Evolutionary conservation across 2,888 invertebrate genomes (phyloP).

Genomic region (Drosophila borealis): DNA sequence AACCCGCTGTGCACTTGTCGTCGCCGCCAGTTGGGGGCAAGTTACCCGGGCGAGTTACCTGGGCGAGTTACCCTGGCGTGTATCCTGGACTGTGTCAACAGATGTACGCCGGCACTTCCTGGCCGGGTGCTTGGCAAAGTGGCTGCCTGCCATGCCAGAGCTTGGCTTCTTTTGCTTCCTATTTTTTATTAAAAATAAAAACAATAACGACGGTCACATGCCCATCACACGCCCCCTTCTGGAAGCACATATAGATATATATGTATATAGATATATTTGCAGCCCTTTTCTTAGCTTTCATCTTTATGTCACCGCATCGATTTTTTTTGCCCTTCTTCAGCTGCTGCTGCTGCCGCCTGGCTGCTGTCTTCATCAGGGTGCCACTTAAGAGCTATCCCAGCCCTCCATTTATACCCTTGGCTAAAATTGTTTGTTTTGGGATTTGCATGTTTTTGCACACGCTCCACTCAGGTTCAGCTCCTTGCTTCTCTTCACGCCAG

Average conservation of each 20-base stretch:
- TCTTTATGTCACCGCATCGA: slow-evolving; percentile 74
- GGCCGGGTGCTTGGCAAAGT: slow-evolving; percentile 23
- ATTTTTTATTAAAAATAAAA: slow-evolving; percentile 64
- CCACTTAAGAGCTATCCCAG: slow-evolving; percentile 51
- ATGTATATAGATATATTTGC: neutral
- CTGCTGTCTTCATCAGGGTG: slow-evolving; percentile 63
- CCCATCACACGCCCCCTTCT: slow-evolving; percentile 28
- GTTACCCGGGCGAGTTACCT: slow-evolving; percentile 20
- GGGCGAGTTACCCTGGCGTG: slow-evolving; percentile 14
- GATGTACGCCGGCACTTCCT: slow-evolving; percentile 30
- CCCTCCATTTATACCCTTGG: slow-evolving; percentile 58
- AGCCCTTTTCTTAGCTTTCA: slow-evolving; percentile 70
- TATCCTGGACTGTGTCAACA: slow-evolving; percentile 45
- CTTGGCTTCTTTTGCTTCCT: neutral
- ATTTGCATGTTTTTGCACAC: slow-evolving; percentile 77
- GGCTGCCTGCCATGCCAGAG: slow-evolving; percentile 26
- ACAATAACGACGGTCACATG: slow-evolving; percentile 59
- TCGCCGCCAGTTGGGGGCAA: neutral
- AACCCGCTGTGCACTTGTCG: slow-evolving; percentile 21
- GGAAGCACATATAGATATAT: neutral
- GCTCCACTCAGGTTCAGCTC: slow-evolving; percentile 12
- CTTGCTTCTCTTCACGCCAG: neutral
- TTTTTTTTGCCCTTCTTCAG: slow-evolving; percentile 52
- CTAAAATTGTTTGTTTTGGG: slow-evolving; percentile 79
- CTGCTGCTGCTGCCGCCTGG: slow-evolving; percentile 24